Evolutionary conservation across 2,113 vertebrate genomes (phyloP).

Genomic region (Leptocoma aspasia): DNA sequence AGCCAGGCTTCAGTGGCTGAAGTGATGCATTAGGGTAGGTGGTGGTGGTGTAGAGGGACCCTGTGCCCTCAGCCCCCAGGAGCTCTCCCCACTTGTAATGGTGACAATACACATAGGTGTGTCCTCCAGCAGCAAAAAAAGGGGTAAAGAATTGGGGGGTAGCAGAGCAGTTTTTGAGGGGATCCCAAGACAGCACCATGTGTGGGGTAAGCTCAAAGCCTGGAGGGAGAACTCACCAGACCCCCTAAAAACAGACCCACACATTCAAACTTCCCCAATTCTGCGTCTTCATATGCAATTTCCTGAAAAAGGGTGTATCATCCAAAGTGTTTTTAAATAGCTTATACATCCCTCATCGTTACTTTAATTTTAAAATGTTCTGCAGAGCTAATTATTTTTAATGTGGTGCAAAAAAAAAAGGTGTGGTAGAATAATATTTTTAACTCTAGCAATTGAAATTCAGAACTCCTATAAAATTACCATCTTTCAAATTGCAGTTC

Average conservation of each 20-base stretch:
- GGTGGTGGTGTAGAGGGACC: neutral
- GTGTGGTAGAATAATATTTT: constrained; percentile 45
- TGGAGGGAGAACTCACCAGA: neutral
- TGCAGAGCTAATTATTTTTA: constrained; percentile 46
- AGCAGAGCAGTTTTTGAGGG: neutral
- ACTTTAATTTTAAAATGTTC: constrained; percentile 48
- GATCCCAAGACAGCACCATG: neutral
- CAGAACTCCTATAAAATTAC: constrained; percentile 11
- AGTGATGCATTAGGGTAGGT: neutral
- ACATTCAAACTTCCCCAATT: neutral
- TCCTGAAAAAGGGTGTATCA: constrained; percentile 30
- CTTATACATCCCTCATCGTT: neutral
- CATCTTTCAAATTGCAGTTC: neutral
- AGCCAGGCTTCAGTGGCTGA: neutral
- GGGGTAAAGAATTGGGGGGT: fast-evolving
- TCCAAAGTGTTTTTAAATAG: constrained; percentile 9
- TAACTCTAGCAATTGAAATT: constrained; percentile 14
- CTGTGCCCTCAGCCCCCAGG: neutral
- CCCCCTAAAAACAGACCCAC: neutral
- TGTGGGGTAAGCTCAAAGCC: neutral
- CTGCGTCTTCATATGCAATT: neutral
- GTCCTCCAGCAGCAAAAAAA: neutral
- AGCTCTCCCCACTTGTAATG: neutral
- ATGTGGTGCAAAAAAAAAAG: neutral
- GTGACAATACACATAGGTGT: neutral